Percentiles rank a stretch among this genome's conserved stretches.
Conservation (phyloP, 1,140 invertebrate genomes). For the Argopecten irradians region DNA sequence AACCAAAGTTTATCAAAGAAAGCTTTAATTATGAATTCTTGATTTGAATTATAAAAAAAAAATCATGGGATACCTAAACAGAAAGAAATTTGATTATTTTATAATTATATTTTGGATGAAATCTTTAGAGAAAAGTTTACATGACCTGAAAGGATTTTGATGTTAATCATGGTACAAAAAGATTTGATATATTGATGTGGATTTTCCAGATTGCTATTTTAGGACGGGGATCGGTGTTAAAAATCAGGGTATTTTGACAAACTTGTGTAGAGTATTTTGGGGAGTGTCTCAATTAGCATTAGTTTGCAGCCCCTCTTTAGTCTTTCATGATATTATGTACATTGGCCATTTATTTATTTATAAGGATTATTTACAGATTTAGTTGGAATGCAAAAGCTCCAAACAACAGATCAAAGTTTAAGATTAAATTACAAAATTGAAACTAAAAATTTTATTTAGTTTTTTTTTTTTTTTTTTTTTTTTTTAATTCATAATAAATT, state of each 20-base stretch:
- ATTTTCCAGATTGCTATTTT: background rate
- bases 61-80: background rate
- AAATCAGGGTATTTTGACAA: background rate
- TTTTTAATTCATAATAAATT: too few species aligned
- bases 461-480: too few species aligned
- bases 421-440: too few species aligned
- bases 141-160: background rate
- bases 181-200: background rate
- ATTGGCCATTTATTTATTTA: constrained; percentile 12
- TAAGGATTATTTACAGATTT: background rate
- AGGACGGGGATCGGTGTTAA: background rate
- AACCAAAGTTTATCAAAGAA: background rate
- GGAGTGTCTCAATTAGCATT: background rate
- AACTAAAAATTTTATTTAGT: too few species aligned
- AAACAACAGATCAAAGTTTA: background rate
- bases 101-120: background rate
- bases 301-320: background rate
- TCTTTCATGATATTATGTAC: constrained; percentile 11
- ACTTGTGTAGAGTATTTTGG: background rate
- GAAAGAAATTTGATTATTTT: too few species aligned
- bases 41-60: background rate
- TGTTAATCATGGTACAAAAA: background rate
- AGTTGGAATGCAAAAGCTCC: background rate
- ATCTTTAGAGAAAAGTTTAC: background rate
- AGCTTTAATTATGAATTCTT: background rate